Conservation (phyloP, 2,113 vertebrate genomes). For the Sisor rabdophorus region DNA sequence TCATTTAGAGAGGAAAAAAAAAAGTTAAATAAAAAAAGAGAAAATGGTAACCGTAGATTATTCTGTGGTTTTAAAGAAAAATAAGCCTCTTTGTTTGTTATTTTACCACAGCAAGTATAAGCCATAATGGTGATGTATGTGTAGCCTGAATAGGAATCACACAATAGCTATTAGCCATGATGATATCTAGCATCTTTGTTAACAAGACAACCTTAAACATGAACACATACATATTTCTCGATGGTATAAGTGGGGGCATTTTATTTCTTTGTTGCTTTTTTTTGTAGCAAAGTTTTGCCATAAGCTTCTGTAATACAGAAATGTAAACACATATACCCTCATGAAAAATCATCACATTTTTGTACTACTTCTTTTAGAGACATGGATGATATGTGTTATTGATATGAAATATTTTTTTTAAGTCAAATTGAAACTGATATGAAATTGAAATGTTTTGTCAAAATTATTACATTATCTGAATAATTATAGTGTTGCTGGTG, state of each 20-base stretch:
- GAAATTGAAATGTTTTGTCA: too few relatives aligned
- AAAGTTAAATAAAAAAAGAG: neutral
- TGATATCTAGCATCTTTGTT: neutral
- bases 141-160: conserved; percentile 31
- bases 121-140: neutral
- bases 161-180: conserved; percentile 2
- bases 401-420: too few relatives aligned
- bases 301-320: neutral
- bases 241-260: neutral
- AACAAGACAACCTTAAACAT: neutral
- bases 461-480: neutral
- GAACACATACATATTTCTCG: conserved; percentile 19
- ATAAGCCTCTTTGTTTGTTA: neutral
- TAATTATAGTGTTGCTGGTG: neutral
- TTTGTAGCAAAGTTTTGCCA: neutral
- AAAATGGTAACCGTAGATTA: neutral
- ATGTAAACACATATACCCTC: too few relatives aligned
- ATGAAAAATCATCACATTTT: too few relatives aligned
- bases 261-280: neutral
- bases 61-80: neutral
- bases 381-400: too few relatives aligned
- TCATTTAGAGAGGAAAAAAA: neutral
- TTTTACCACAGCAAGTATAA: neutral
- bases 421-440: too few relatives aligned
- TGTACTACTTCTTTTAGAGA: too few relatives aligned